Conservation (phyloP, 2,888 invertebrate genomes). For the Dinocampus coccinellae region DNA sequence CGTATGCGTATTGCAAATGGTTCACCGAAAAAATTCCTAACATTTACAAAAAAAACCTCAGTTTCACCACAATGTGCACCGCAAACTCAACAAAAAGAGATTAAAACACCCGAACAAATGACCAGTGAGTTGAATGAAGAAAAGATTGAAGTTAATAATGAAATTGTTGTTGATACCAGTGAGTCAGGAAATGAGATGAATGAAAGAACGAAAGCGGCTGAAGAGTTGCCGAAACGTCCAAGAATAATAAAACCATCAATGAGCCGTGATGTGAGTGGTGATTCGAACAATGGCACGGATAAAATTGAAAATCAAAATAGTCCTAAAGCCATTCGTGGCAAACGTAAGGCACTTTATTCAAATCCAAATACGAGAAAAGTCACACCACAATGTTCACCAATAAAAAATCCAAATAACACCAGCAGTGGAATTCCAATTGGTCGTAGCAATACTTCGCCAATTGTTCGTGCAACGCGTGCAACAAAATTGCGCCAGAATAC, state of each 20-base stretch:
- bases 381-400: constrained; percentile 62
- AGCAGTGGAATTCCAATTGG: constrained; percentile 59
- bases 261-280: constrained; percentile 56
- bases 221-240: constrained; percentile 62
- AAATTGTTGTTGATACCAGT: constrained; percentile 19
- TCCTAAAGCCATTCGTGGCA: constrained; percentile 76
- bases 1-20: constrained; percentile 57
- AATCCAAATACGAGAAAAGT: constrained; percentile 60
- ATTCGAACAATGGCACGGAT: constrained; percentile 56
- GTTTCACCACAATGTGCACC: neutral
- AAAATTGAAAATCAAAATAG: constrained; percentile 58
- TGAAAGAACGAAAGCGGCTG: constrained; percentile 43
- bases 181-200: constrained; percentile 52
- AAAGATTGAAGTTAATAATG: constrained; percentile 29
- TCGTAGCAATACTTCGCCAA: constrained; percentile 63
- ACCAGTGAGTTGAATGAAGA: constrained; percentile 43
- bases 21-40: constrained; percentile 48
- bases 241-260: constrained; percentile 71
- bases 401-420: constrained; percentile 53
- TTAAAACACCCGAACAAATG: constrained; percentile 24
- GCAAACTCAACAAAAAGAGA: neutral
- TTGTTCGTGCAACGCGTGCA: constrained; percentile 62
- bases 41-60: constrained; percentile 32
- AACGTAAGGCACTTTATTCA: constrained; percentile 78
- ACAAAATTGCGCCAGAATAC: constrained; percentile 62